phyloP scores from a whole-genome alignment of 2,888 invertebrate species.

The Thelaira solivaga region DNA sequence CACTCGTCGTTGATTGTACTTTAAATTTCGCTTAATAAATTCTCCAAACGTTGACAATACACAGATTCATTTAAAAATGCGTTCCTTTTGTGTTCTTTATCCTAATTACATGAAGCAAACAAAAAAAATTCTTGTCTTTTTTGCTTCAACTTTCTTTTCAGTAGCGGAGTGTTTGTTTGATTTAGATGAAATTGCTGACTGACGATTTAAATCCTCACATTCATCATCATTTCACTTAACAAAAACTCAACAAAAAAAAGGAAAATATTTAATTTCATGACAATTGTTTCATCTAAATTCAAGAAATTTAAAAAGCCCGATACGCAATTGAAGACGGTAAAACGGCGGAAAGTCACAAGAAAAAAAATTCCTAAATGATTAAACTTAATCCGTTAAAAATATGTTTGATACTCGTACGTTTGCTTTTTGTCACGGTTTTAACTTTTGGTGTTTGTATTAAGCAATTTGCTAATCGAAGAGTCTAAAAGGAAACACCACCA shows the following conservation, averaged over 20 bases:
- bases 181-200: constrained; percentile 35
- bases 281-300: constrained; percentile 41
- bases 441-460: constrained; percentile 53
- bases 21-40: no score
- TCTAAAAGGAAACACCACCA: neutral
- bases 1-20: no score
- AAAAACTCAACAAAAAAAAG: neutral
- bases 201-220: constrained; percentile 16
- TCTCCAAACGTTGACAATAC: no score
- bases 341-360: neutral
- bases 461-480: constrained; percentile 60
- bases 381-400: constrained; percentile 56
- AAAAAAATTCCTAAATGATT: constrained; percentile 58
- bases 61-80: no score
- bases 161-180: constrained; percentile 22
- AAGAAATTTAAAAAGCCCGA: constrained; percentile 30
- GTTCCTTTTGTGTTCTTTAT: neutral
- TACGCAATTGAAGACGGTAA: constrained; percentile 1
- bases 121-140: no score
- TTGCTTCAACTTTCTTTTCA: constrained; percentile 16
- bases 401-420: constrained; percentile 22
- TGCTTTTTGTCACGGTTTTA: constrained; percentile 16
- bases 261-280: neutral
- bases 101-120: neutral
- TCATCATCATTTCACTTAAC: constrained; percentile 36